Evolutionary conservation across 2,888 invertebrate genomes (phyloP), one percentile per base, ranked within the genome.

Genomic region (Malachius bipustulatus): DNA sequence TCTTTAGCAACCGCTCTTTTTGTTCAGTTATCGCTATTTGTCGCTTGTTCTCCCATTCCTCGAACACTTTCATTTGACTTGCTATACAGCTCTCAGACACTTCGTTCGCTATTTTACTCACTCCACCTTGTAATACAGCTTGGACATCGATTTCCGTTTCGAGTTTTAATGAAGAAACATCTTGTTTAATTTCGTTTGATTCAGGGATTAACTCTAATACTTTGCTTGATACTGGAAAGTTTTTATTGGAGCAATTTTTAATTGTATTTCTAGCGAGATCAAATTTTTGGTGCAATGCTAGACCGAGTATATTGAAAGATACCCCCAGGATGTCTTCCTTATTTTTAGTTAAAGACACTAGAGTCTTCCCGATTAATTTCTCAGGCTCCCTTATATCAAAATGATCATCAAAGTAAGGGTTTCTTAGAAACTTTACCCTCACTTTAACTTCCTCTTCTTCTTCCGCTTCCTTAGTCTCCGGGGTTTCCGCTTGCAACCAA

Each of bases 331-430:
- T 54, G 44, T 74, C 65, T 41, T 62, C 52, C 38, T 55, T 50
- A 47, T 67, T 64, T 2, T 75, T 73, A 39, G 77, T 70, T 15
- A 58, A 51, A 63, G 71, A 70, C 19, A 69, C 66, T 32, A 94
- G 62, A 2, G 89, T 84, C 66, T 94, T 94, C 0, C 93, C 93
- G 32, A 84, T 68, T 26, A 88, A 64, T 52, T 75, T 70, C 14
- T 69, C 59, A 4, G 78, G 71, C 45, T 85, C 77, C 39, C 62
- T 71, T 12, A 93, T 67, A 62, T 90, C 90, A 64, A 90, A 89
- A 60, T 94, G 91, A 53, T 87, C 82, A 65, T 94, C 93, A 62
- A 81, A 80, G 56, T 71, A 85, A 1, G 80, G 77, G 56, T 90
- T 89, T 49, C 82, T 71, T 26, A 97, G 53, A 56, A 71, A 93